Conservation (phyloP, 30 jellyfish, hydroid and myxozoan species). For the Phacellophora camtschatica region DNA sequence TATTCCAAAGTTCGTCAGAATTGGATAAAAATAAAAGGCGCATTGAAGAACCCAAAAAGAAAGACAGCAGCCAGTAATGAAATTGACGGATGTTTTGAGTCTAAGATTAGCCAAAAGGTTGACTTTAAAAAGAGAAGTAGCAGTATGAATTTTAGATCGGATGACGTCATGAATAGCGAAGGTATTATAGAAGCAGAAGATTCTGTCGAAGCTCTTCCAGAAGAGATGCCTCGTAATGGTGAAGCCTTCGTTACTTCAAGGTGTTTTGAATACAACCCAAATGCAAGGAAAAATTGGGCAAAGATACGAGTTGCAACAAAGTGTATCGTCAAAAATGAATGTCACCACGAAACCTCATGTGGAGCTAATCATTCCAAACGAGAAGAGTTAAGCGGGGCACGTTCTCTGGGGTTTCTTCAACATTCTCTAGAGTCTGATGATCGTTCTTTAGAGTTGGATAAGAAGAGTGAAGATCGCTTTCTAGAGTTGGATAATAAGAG, state of each 20-base stretch:
- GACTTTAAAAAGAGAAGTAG: not conserved
- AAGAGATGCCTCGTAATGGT: not conserved
- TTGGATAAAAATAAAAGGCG: not conserved
- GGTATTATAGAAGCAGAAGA: not conserved
- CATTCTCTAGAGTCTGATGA: no score
- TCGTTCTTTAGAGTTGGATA: not conserved
- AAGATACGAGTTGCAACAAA: not conserved
- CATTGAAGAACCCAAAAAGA: not conserved
- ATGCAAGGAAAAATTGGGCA: not conserved
- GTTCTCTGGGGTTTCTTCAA: no score
- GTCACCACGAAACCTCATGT: no score
- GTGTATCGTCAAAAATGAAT: not conserved
- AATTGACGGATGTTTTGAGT: not conserved
- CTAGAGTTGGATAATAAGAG: not conserved
- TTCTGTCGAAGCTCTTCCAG: constrained; percentile 23
- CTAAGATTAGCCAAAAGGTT: not conserved
- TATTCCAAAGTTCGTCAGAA: not conserved
- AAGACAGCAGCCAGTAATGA: not conserved
- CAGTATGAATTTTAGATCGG: not conserved
- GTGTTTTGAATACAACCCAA: constrained; percentile 9
- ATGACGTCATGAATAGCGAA: not conserved
- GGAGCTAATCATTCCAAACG: no score
- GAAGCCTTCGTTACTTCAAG: constrained; percentile 2
- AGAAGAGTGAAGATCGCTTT: no score
- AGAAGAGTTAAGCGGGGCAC: no score